phyloP scores from a whole-genome alignment of 2,888 invertebrate genomes.

The Acrocyrtus sp. region DNA sequence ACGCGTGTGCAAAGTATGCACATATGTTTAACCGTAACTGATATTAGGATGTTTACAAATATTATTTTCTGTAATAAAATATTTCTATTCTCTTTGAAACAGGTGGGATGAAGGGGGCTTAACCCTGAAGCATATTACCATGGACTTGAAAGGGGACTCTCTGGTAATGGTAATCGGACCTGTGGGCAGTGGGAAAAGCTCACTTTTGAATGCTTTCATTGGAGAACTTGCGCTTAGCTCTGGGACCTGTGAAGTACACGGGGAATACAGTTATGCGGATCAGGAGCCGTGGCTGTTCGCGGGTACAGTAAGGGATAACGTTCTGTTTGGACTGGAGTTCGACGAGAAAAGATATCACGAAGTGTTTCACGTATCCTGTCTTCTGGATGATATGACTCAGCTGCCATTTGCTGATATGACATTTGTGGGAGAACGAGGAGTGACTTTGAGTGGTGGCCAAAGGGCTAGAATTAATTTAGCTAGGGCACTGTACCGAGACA shows the following conservation, averaged over 20 bases:
- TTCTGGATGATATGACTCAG: slow-evolving; percentile 62
- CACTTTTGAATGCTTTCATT: slow-evolving; percentile 65
- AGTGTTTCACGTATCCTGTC: slow-evolving; percentile 68
- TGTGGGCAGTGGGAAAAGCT: slow-evolving; percentile 44
- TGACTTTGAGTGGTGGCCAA: slow-evolving; percentile 86
- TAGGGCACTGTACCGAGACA: slow-evolving; percentile 68
- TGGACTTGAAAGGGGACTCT: slow-evolving; percentile 74
- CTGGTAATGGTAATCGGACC: slow-evolving; percentile 66
- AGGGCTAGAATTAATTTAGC: slow-evolving; percentile 83
- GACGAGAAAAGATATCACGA: slow-evolving; percentile 63
- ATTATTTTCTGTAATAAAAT: too few relatives aligned
- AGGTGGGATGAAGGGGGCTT: too few relatives aligned
- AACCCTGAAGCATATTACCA: slow-evolving; percentile 75
- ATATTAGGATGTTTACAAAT: too few relatives aligned
- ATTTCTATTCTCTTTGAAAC: too few relatives aligned
- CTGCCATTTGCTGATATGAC: slow-evolving; percentile 55
- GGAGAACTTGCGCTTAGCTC: slow-evolving; percentile 67
- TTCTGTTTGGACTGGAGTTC: slow-evolving; percentile 53
- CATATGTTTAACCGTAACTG: too few relatives aligned
- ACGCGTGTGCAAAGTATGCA: too few relatives aligned
- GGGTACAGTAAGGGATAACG: slow-evolving; percentile 54
- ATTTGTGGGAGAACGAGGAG: slow-evolving; percentile 69
- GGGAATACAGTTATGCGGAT: slow-evolving; percentile 66
- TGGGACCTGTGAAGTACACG: slow-evolving; percentile 66
- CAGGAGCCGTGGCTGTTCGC: slow-evolving; percentile 61